phyloP scores from a whole-genome alignment of 2,797 vertebrate genomes.

The Anabas testudineus region DNA sequence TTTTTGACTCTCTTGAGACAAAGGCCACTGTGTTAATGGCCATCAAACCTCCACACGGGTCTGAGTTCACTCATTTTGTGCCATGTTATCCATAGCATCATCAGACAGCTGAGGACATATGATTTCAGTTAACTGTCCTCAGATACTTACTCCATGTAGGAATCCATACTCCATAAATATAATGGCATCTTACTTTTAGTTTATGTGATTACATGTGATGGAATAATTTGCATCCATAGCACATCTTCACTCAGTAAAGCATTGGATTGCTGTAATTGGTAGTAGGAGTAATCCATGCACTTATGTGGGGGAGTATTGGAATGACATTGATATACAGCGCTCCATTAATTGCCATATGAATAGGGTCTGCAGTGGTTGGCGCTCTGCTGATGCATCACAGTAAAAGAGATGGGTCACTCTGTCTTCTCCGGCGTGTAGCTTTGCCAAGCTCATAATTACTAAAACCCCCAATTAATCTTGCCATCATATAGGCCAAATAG shows the following conservation, averaged over 20 bases:
- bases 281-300: constrained; percentile 70
- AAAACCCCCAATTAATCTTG: constrained; percentile 87
- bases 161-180: constrained; percentile 72
- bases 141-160: constrained; percentile 56
- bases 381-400: constrained; percentile 82
- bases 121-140: constrained; percentile 48
- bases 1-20: constrained; percentile 56
- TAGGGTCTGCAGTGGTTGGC: constrained; percentile 81
- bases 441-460: constrained; percentile 86
- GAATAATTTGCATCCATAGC: constrained; percentile 66
- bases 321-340: constrained; percentile 87
- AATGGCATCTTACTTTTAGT: constrained; percentile 68
- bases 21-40: constrained; percentile 59
- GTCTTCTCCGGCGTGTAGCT: constrained; percentile 81
- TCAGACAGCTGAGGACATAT: constrained; percentile 37
- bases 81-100: constrained; percentile 18
- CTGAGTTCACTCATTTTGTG: constrained; percentile 37
- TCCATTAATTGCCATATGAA: constrained; percentile 88
- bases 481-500: constrained; percentile 83
- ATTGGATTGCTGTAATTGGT: constrained; percentile 71
- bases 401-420: constrained; percentile 84
- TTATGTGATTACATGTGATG: constrained; percentile 62
- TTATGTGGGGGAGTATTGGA: constrained; percentile 72
- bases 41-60: constrained; percentile 54
- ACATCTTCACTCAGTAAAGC: constrained; percentile 70